A percentile compares a stretch with the other conserved stretches of the same genome.
Evolutionary conservation across 2,113 vertebrate species (phyloP).

Genomic region (Perccottus glenii): DNA sequence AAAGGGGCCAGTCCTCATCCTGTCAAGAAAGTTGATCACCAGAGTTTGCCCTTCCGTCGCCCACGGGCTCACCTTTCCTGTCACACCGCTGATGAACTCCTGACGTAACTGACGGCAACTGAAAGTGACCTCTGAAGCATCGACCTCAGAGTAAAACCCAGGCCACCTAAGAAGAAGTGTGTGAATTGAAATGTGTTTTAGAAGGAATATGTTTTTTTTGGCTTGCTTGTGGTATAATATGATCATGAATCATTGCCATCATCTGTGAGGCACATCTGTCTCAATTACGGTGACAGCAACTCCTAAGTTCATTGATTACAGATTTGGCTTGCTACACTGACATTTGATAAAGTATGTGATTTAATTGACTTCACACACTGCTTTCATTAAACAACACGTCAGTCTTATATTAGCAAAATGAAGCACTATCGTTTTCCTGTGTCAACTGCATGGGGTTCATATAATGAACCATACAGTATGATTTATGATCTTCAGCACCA

Average conservation of each 20-base stretch:
- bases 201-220: background rate
- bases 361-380: slow-evolving; percentile 14
- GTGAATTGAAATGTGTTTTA: background rate
- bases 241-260: background rate
- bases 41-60: slow-evolving; percentile 5
- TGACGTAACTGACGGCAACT: background rate
- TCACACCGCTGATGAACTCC: slow-evolving; percentile 16
- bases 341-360: background rate
- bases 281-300: no score
- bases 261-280: no score
- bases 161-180: slow-evolving; percentile 11
- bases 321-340: no score
- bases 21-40: slow-evolving; percentile 20
- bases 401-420: slow-evolving; percentile 31
- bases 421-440: slow-evolving; percentile 22
- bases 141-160: background rate
- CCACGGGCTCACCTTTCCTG: slow-evolving; percentile 4
- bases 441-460: slow-evolving; percentile 28
- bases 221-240: background rate
- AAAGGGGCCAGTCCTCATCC: slow-evolving; percentile 22
- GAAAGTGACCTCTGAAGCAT: slow-evolving; percentile 1
- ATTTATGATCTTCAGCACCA: slow-evolving; percentile 31
- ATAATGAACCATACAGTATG: slow-evolving; percentile 27
- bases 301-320: no score
- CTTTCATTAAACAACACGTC: slow-evolving; percentile 23